Evolutionary conservation across 2,888 invertebrate species (phyloP).

Genomic region (Germaria angustata): DNA sequence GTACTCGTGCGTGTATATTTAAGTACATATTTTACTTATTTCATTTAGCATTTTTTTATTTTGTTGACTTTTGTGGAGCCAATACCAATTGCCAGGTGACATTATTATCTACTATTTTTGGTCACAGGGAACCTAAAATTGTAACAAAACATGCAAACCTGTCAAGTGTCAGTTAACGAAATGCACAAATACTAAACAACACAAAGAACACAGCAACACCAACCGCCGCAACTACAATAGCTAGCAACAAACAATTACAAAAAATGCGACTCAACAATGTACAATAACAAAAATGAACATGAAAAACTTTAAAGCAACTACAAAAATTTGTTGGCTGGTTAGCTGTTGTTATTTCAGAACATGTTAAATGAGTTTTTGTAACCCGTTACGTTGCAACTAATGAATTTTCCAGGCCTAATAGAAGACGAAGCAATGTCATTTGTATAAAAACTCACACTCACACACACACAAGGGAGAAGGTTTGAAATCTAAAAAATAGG

Average conservation of each 20-base stretch:
- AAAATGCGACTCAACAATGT: slow-evolving; percentile 46
- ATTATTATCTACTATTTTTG: slow-evolving; percentile 63
- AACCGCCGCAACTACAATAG: background rate
- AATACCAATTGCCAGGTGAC: slow-evolving; percentile 62
- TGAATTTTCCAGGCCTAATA: slow-evolving; percentile 60
- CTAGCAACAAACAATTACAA: slow-evolving; percentile 28
- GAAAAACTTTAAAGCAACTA: slow-evolving; percentile 40
- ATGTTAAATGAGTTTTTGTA: slow-evolving; percentile 65
- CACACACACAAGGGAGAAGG: slow-evolving; percentile 9
- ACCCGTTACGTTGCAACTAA: slow-evolving; percentile 54
- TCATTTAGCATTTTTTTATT: background rate
- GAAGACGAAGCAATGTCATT: slow-evolving; percentile 55
- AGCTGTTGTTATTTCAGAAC: slow-evolving; percentile 35
- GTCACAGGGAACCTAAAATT: slow-evolving; percentile 63
- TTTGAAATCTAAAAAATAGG: slow-evolving; percentile 16
- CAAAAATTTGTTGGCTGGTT: slow-evolving; percentile 34
- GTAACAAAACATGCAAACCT: slow-evolving; percentile 67
- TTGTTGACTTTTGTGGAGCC: background rate
- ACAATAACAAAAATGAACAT: slow-evolving; percentile 25
- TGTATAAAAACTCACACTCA: background rate
- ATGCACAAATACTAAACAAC: slow-evolving; percentile 59
- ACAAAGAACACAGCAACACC: slow-evolving; percentile 6
- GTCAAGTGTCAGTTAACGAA: slow-evolving; percentile 65
- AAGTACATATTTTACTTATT: background rate
- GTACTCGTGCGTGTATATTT: no score